phyloP scores from a whole-genome alignment of 2,113 vertebrate species.

The Rhombomys opimus region DNA sequence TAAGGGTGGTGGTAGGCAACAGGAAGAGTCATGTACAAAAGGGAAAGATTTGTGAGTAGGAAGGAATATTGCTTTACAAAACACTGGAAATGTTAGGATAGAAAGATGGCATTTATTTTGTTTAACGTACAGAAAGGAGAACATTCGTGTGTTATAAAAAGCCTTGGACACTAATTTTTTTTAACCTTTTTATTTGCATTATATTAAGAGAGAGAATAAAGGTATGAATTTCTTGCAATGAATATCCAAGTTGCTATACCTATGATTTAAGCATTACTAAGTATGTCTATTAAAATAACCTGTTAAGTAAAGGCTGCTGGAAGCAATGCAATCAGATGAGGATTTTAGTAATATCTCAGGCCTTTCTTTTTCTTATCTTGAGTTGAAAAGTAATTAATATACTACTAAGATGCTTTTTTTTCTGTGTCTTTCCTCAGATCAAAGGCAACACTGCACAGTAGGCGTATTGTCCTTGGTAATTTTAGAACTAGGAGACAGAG shows the following conservation, averaged over 20 bases:
- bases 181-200: background rate
- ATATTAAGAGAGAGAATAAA: background rate
- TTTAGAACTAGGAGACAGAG: background rate
- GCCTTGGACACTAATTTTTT: background rate
- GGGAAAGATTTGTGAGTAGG: accelerated
- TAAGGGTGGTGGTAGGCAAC: background rate
- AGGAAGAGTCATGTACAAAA: background rate
- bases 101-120: background rate
- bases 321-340: background rate
- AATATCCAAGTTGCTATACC: background rate
- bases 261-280: background rate
- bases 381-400: slow-evolving; percentile 30
- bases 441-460: background rate
- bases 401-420: background rate
- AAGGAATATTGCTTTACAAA: background rate
- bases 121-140: background rate
- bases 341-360: background rate
- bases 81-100: background rate
- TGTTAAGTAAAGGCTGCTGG: background rate
- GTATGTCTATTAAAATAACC: background rate
- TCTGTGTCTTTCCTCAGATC: background rate
- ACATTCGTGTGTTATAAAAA: background rate
- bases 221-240: background rate
- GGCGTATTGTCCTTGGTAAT: background rate
- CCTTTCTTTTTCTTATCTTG: slow-evolving; percentile 21